Evolutionary conservation across 37 sponge, comb jelly and placozoan genomes (phyloP).

Genomic region (Chondrilla cf. caribensis): DNA sequence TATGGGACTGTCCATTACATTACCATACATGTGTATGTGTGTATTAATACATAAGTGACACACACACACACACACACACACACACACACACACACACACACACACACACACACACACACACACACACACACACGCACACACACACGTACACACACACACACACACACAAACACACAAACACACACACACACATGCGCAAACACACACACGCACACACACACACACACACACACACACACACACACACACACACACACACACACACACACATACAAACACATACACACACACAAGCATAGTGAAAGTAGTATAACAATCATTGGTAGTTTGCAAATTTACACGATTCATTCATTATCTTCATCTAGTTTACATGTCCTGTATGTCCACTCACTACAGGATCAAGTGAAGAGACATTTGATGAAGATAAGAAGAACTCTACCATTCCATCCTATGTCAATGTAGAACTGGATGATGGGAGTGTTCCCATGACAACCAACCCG

Average conservation of each 20-base stretch:
- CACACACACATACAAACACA: slow-evolving; percentile 12
- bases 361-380: too few relatives aligned
- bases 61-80: slow-evolving; percentile 11
- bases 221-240: background rate
- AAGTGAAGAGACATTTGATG: too few relatives aligned
- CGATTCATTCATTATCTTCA: too few relatives aligned
- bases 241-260: slow-evolving; percentile 6
- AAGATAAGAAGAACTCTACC: too few relatives aligned
- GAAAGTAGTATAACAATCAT: too few relatives aligned
- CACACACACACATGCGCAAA: slow-evolving; percentile 7
- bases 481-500: too few relatives aligned
- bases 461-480: too few relatives aligned
- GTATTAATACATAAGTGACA: background rate
- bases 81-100: slow-evolving; percentile 21
- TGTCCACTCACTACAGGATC: too few relatives aligned
- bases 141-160: background rate
- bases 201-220: slow-evolving; percentile 1
- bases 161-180: slow-evolving; percentile 14
- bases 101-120: slow-evolving; percentile 21
- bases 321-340: too few relatives aligned
- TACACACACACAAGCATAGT: background rate
- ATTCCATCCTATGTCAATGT: too few relatives aligned
- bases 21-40: too few relatives aligned
- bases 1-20: too few relatives aligned
- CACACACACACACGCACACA: slow-evolving; percentile 13